These are phyloP conservation scores for Pluvialis apricaria DNA, from an alignment of 2,113 vertebrate species.

Conservation along the genomic window DNA sequence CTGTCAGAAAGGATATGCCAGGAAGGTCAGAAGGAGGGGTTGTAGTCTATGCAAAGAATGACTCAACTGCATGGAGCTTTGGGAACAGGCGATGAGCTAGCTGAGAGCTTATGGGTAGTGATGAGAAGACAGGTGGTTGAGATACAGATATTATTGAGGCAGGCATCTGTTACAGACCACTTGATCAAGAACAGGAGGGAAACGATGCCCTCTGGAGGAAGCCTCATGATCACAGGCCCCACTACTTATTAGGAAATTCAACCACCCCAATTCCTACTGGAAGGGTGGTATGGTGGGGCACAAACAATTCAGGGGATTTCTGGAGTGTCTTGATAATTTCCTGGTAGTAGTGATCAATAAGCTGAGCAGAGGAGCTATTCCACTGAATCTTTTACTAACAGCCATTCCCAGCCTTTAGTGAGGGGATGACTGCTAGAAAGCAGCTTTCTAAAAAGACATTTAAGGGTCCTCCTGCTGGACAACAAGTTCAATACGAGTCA, in stretches of 20 bases:
- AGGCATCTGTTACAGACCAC: neutral
- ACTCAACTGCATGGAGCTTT: neutral
- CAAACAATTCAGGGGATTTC: neutral
- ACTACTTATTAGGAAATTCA: neutral
- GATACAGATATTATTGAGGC: neutral
- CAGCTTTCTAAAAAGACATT: neutral
- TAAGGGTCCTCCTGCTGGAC: neutral
- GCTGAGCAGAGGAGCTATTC: neutral
- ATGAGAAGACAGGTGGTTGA: neutral
- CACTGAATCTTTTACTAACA: neutral
- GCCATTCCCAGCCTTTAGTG: neutral
- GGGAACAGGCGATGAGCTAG: neutral
- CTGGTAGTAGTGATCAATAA: neutral
- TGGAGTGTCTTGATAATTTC: neutral
- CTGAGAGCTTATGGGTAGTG: neutral
- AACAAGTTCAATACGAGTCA: neutral
- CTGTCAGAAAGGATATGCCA: neutral
- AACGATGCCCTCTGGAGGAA: neutral
- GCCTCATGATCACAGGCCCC: neutral
- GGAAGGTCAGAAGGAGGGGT: neutral
- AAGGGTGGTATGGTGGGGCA: neutral
- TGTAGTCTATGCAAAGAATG: neutral
- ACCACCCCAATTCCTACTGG: neutral
- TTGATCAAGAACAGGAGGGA: neutral
- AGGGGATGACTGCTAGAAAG: neutral